Base-by-base conservation (phyloP, 2,113 vertebrate genomes). In the Rallus limicola region DNA sequence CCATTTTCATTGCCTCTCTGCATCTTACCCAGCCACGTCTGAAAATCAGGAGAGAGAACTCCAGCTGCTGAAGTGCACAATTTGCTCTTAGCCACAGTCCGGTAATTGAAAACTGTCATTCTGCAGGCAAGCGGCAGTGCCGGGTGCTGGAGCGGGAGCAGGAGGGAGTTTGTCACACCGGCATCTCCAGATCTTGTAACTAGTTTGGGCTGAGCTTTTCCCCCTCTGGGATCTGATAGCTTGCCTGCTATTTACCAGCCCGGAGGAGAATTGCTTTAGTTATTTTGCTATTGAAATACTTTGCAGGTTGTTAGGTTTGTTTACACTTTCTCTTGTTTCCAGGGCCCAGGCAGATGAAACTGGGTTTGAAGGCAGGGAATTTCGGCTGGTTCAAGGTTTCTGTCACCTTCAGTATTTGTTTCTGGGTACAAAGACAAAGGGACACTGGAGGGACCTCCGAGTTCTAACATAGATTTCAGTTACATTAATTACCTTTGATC, bases 51-150 rank as follows among this genome's bases (percentile, higher is more conserved):
- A 63, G 79, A 93, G 94, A 88, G 89, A 95, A 89, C 94, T 89
- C 83, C 80, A 94, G 89, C 92, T 97, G 92, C 95, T 95, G 91
- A 95, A 88, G 86, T 53, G 88, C 95, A 95, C 92, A 91, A 93
- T 92, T 96, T 79, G 77, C 86, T 97, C 92, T 97, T 38, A 95
- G 88, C 93, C 96, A 90, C 95, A 91, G 92, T 75, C 92, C 89
- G 67, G 69, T 98, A 97, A 98, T 95, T 97, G 96, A 97, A 98
- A 97, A 97, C 95, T 94, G 96, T 97, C 94, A 96, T 90, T 97
- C 94, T 91, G 82, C 31, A 0, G 92, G 94, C 96, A 97, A 97
- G 96, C 89, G 96, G 93, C 84, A 96, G 86, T 26, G 71, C 77
- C 28, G 74, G 36, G 36, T 60, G 90, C 58, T 63, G 50, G 25